Evolutionary conservation across 2,888 invertebrate species (phyloP), one percentile per base, ranked within the genome.

Genomic region (Ectemnius continuus): DNA sequence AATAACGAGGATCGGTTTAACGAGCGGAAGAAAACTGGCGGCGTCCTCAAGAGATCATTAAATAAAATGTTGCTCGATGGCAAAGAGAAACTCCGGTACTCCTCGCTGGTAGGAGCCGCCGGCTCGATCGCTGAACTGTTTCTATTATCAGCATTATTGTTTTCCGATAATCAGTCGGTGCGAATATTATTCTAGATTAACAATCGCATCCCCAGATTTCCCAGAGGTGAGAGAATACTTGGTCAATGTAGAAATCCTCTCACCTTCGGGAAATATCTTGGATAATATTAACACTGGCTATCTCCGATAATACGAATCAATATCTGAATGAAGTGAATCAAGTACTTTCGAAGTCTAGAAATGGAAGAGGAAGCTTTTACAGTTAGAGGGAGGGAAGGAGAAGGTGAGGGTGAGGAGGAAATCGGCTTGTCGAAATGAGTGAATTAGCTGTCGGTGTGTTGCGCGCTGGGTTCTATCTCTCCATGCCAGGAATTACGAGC

Each of bases 151-250:
- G 73, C 64, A 66, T 78, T 84, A 84, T 83, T 82, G 80, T 79
- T 84, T 84, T 82, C 77, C 86, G 73, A 86, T 87, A 86, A 77
- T 11, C 80, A 67, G 75, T 65, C 61, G 61, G 70, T 61, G 64
- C 57, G 67, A 70, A 79, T 81, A 84, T 84, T 84, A 82, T 79
- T 81, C 82, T 68, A 63, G 71, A 85, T 86, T 84, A 87, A 85
- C 85, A 83, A 86, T 88, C 87, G 85, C 84, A 87, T 85, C 84
- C 78, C 73, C 80, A 83, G 36, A 86, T 86, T 86, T 87, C 85
- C 83, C 84, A 4, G 57, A 68, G 57, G 78, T 45, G 14, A 13
- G 6, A 5, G n/a, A 23, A 2, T 36, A 11, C 36, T 36, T 1
- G 1, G 36, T 5, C 2, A 2, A 28, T 36, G 36, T 6, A 8